Evolutionary conservation across 2,113 vertebrate species (phyloP).

Genomic region (Crotalus tigris): DNA sequence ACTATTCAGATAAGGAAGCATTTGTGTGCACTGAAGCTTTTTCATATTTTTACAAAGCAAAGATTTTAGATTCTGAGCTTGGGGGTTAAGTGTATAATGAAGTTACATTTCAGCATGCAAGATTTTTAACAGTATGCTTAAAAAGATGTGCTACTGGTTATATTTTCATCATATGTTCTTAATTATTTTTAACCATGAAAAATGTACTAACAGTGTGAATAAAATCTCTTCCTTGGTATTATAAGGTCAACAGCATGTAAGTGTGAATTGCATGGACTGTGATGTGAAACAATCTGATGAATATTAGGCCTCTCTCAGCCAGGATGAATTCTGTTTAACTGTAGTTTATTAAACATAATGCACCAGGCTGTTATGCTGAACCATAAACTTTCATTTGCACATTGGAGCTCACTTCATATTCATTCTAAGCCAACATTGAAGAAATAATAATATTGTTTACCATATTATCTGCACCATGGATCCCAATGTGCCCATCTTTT

Average conservation of each 20-base stretch:
- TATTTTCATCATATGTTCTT: not conserved
- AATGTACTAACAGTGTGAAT: not conserved
- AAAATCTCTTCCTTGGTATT: not conserved
- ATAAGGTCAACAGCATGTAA: not conserved
- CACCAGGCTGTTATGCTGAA: not conserved
- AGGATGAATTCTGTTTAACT: not conserved
- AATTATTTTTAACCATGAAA: not conserved
- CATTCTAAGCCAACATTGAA: not conserved
- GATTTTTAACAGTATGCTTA: not conserved
- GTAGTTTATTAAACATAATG: not conserved
- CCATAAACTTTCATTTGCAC: not conserved
- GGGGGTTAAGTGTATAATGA: not conserved
- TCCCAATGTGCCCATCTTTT: not conserved
- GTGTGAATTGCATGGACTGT: not conserved
- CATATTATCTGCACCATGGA: not conserved
- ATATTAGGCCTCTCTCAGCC: not conserved
- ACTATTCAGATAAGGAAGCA: slow-evolving; percentile 8
- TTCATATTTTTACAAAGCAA: not conserved
- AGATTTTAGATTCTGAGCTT: not conserved
- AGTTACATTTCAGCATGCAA: not conserved
- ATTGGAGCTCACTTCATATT: not conserved
- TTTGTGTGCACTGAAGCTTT: not conserved
- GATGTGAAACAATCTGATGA: not conserved
- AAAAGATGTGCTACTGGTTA: not conserved
- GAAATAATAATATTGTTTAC: not conserved